These are phyloP conservation scores for Seison nebaliae DNA, from an alignment of 1,140 invertebrate genomes.

Conservation along the genomic window DNA sequence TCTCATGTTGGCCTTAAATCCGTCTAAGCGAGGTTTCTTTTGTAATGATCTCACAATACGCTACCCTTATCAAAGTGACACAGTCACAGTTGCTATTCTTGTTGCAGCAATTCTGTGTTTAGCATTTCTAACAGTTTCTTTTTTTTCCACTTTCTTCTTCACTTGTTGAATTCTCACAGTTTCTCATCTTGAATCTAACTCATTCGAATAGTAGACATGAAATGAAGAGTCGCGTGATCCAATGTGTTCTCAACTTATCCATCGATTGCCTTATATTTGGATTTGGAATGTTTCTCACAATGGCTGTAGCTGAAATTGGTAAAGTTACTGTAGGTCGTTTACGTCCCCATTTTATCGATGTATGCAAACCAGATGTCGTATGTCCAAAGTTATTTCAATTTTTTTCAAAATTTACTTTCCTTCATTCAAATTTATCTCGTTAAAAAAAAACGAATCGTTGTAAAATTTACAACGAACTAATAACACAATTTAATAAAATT, in stretches of 20 bases:
- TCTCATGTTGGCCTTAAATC: too few relatives aligned
- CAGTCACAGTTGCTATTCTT: conserved; percentile 5
- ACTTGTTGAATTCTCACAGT: too few relatives aligned
- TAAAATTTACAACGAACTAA: too few relatives aligned
- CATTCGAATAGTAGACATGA: too few relatives aligned
- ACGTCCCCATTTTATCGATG: conserved; percentile 58
- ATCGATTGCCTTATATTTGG: conserved; percentile 5
- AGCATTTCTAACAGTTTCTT: too few relatives aligned
- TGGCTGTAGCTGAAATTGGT: conserved; percentile 46
- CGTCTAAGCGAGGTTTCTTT: conserved; percentile 9
- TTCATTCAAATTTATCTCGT: too few relatives aligned
- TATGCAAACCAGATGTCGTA: conserved; percentile 31
- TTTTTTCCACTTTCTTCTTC: too few relatives aligned
- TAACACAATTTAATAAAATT: too few relatives aligned
- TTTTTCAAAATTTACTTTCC: neutral
- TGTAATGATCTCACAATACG: conserved; percentile 11
- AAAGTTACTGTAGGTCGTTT: conserved; percentile 69
- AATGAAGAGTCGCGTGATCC: too few relatives aligned
- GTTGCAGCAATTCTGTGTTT: too few relatives aligned
- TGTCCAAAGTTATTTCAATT: conserved; percentile 15
- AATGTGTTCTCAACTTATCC: conserved; percentile 8
- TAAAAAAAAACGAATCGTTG: too few relatives aligned
- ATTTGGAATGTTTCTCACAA: conserved; percentile 3
- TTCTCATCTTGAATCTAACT: too few relatives aligned
- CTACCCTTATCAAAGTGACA: conserved; percentile 8